Evolutionary conservation across 2,113 vertebrate species (phyloP).

Genomic region (Daphoenositta chrysoptera): DNA sequence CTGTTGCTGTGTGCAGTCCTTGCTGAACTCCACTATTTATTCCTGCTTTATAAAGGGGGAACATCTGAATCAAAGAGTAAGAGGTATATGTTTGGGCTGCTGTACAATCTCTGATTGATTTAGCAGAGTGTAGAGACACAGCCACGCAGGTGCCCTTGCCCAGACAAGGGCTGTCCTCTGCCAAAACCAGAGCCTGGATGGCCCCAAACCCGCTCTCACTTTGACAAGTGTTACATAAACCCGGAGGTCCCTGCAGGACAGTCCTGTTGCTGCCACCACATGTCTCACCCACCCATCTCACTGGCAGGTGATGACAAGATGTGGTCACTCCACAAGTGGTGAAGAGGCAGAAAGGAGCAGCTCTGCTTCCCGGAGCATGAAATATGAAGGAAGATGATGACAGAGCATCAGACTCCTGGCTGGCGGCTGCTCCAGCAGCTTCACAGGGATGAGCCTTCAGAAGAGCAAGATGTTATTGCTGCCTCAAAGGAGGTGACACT

Average conservation of each 20-base stretch:
- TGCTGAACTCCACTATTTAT: background rate
- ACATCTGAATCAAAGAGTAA: too few relatives aligned
- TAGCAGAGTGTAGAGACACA: background rate
- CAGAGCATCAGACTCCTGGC: background rate
- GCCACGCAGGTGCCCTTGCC: background rate
- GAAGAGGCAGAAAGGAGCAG: background rate
- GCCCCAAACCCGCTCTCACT: background rate
- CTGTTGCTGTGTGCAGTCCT: fast-evolving
- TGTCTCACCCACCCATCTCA: fast-evolving
- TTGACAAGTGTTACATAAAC: background rate
- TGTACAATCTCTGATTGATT: background rate
- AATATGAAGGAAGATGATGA: background rate
- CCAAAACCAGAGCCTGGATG: background rate
- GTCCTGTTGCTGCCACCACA: background rate
- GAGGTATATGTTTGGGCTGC: background rate
- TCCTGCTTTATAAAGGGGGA: background rate
- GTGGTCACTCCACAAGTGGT: background rate
- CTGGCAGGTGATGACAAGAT: background rate
- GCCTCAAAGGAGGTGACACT: background rate
- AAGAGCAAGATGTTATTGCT: background rate
- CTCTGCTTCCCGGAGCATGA: background rate
- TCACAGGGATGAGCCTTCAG: background rate
- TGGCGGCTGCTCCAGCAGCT: background rate
- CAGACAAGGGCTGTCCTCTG: background rate
- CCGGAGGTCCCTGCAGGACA: background rate